A percentile compares a stretch with the other conserved stretches of the same genome.
Evolutionary conservation across 2,797 vertebrate species (phyloP).

Genomic region (Craterocephalus amniculus): DNA sequence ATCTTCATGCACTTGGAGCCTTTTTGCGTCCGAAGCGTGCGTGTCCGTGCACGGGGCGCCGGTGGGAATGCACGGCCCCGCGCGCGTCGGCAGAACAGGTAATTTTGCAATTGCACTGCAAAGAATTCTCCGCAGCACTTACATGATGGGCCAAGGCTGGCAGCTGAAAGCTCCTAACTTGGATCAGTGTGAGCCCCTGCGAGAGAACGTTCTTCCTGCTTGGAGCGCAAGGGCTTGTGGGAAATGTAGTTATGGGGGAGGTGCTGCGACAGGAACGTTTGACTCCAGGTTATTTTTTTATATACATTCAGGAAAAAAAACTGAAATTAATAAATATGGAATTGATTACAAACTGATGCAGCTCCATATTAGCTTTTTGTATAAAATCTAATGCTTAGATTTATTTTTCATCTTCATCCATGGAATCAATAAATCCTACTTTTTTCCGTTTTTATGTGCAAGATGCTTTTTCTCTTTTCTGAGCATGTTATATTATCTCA

Average conservation of each 20-base stretch:
- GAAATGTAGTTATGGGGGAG: slow-evolving; percentile 78
- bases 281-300: too few species aligned
- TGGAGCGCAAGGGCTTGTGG: slow-evolving; percentile 77
- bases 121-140: slow-evolving; percentile 89
- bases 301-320: too few species aligned
- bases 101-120: slow-evolving; percentile 78
- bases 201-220: slow-evolving; percentile 87
- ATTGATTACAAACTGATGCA: too few species aligned
- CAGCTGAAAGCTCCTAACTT: slow-evolving; percentile 93
- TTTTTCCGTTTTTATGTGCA: neutral
- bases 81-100: slow-evolving; percentile 74
- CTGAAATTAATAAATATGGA: too few species aligned
- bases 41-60: slow-evolving; percentile 79
- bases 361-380: too few species aligned
- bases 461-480: neutral
- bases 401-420: too few species aligned
- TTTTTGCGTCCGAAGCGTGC: slow-evolving; percentile 81
- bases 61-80: slow-evolving; percentile 83
- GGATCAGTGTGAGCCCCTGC: slow-evolving; percentile 85
- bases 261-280: neutral
- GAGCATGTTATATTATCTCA: too few species aligned
- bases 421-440: too few species aligned
- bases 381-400: too few species aligned
- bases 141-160: slow-evolving; percentile 96
- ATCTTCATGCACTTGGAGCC: slow-evolving; percentile 90